Percentiles rank a stretch among this genome's conserved stretches.
Conservation (phyloP, 1,140 invertebrate genomes). For the Acromyrmex heyeri region DNA sequence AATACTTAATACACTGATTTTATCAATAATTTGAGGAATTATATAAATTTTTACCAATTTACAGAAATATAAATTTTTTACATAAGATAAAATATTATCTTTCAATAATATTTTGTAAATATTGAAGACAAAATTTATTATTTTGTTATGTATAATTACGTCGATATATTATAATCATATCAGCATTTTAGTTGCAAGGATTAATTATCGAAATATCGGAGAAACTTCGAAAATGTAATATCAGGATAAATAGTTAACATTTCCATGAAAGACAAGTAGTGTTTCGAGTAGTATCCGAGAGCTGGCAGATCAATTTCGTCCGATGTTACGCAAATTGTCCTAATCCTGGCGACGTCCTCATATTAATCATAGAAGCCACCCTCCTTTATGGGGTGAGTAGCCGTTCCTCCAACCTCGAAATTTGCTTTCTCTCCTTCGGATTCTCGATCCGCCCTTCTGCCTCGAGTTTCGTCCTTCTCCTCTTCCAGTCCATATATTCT, state of each 20-base stretch:
- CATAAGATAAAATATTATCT: neutral
- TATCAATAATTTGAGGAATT: neutral
- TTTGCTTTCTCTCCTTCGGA: constrained; percentile 45
- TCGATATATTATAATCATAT: neutral
- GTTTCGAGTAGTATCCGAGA: constrained; percentile 58
- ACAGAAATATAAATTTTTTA: neutral
- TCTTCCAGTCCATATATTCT: constrained; percentile 57
- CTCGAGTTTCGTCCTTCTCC: constrained; percentile 32
- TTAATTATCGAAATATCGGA: constrained; percentile 31
- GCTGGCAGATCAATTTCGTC: constrained; percentile 72
- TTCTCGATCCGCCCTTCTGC: constrained; percentile 10
- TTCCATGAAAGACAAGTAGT: constrained; percentile 44
- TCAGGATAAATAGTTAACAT: constrained; percentile 56
- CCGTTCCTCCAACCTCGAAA: constrained; percentile 63
- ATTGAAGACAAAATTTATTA: neutral
- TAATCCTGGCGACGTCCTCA: constrained; percentile 67
- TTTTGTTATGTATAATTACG: neutral
- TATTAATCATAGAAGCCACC: constrained; percentile 77
- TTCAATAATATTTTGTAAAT: neutral
- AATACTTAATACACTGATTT: neutral
- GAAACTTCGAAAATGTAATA: constrained; percentile 51
- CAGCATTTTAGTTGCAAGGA: constrained; percentile 21
- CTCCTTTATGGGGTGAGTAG: constrained; percentile 66
- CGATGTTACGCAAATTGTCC: constrained; percentile 76
- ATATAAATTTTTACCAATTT: constrained; percentile 16